phyloP scores from a whole-genome alignment of 2,113 vertebrate species.

The Canis aureus region DNA sequence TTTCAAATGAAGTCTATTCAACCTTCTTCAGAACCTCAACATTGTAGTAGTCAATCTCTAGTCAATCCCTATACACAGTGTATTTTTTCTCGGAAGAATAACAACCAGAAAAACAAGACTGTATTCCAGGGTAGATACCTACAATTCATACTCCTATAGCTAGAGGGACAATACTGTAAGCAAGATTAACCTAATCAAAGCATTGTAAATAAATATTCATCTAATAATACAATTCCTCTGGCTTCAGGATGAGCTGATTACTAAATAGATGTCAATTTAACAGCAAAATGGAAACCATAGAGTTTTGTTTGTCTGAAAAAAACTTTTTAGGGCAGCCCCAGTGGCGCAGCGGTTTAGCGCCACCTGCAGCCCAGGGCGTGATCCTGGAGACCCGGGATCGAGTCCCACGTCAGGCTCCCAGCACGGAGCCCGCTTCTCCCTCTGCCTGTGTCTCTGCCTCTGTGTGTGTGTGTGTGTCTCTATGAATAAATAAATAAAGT shows the following conservation, averaged over 20 bases:
- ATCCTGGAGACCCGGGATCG: too few species aligned
- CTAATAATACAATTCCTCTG: neutral
- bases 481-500: too few species aligned
- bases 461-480: too few species aligned
- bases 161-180: neutral
- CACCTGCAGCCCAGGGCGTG: too few species aligned
- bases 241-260: neutral
- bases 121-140: neutral
- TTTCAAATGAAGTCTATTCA: neutral
- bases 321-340: neutral
- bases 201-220: neutral
- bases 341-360: too few species aligned
- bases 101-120: neutral
- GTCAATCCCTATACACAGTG: neutral
- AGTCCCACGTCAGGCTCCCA: too few species aligned
- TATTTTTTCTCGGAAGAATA: neutral
- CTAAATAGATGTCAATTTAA: conserved; percentile 15
- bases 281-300: neutral
- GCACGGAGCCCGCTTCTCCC: too few species aligned
- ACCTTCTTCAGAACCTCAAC: neutral
- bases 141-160: neutral
- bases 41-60: neutral
- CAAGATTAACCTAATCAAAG: neutral
- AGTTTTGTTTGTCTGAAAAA: conserved; percentile 18
- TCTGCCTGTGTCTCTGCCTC: too few species aligned